phyloP scores from a whole-genome alignment of 2,888 invertebrate species.

The Polylopha cassiicola region DNA sequence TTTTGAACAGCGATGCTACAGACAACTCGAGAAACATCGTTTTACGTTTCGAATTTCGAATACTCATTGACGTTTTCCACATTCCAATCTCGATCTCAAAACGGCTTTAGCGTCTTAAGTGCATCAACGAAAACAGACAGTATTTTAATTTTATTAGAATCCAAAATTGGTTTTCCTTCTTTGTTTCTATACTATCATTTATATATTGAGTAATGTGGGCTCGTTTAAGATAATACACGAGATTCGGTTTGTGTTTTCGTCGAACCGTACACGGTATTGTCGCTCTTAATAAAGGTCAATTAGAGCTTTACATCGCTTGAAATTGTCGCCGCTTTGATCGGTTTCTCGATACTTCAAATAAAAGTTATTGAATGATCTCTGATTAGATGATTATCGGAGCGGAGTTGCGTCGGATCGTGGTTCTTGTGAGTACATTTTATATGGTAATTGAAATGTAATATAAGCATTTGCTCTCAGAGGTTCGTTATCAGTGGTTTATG shows the following conservation, averaged over 20 bases:
- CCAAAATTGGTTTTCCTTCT: conserved; percentile 38
- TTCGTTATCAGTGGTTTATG: conserved; percentile 62
- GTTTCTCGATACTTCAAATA: conserved; percentile 48
- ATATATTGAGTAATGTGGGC: conserved; percentile 44
- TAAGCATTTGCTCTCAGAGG: conserved; percentile 57
- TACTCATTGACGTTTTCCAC: conserved; percentile 54
- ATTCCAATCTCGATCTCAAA: conserved; percentile 36
- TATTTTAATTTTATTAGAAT: conserved; percentile 35
- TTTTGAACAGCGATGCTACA: conserved; percentile 44
- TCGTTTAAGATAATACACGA: conserved; percentile 59
- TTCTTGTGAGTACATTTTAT: conserved; percentile 66
- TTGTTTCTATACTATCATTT: conserved; percentile 41
- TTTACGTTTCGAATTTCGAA: conserved; percentile 61
- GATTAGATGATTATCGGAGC: conserved; percentile 75
- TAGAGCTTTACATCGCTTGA: conserved; percentile 40
- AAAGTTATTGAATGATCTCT: conserved; percentile 72
- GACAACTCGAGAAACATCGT: conserved; percentile 47
- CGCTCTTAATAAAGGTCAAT: conserved; percentile 37
- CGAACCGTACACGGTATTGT: conserved; percentile 38
- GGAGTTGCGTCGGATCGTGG: conserved; percentile 58
- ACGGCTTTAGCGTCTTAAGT: conserved; percentile 32
- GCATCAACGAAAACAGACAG: conserved; percentile 34
- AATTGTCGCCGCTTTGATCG: conserved; percentile 34
- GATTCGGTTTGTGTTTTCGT: conserved; percentile 54
- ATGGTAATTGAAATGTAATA: conserved; percentile 75